Percentiles rank a stretch among this genome's conserved stretches.
phyloP scores from a whole-genome alignment of 1,140 invertebrate species.

The Papilio polytes region DNA sequence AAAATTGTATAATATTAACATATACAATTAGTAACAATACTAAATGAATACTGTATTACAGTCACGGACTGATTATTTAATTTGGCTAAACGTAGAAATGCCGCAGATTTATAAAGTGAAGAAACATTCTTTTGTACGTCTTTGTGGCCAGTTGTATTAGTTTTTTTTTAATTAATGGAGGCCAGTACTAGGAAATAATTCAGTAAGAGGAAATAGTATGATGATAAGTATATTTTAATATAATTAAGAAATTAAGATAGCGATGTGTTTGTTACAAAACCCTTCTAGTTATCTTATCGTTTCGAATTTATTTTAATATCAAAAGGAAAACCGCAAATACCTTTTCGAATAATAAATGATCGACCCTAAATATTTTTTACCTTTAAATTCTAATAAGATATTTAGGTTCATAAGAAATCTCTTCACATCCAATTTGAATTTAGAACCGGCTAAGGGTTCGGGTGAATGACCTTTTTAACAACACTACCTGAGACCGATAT shows the following conservation, averaged over 20 bases:
- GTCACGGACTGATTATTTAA: not conserved
- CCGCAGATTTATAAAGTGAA: no score
- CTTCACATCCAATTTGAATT: slow-evolving; percentile 6
- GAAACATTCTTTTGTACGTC: no score
- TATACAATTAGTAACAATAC: not conserved
- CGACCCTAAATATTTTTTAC: slow-evolving; percentile 17
- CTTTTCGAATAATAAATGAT: slow-evolving; percentile 21
- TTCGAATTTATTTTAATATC: slow-evolving; percentile 10
- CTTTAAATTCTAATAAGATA: slow-evolving; percentile 23
- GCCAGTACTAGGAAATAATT: not conserved
- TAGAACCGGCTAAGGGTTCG: slow-evolving; percentile 32
- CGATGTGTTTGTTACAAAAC: not conserved
- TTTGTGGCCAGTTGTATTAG: no score
- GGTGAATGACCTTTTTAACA: slow-evolving; percentile 42
- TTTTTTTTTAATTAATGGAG: not conserved
- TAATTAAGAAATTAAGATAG: not conserved
- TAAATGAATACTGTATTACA: not conserved
- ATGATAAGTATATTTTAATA: not conserved
- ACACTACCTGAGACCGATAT: slow-evolving; percentile 41
- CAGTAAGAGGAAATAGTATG: not conserved
- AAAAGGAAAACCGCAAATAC: not conserved
- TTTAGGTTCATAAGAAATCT: slow-evolving; percentile 34
- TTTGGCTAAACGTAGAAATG: not conserved
- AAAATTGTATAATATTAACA: not conserved
- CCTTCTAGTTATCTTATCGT: not conserved